A percentile compares a stretch with the other conserved stretches of the same genome.
Evolutionary conservation across 2,888 invertebrate species (phyloP).

Genomic region (Dermolepida albohirtum): DNA sequence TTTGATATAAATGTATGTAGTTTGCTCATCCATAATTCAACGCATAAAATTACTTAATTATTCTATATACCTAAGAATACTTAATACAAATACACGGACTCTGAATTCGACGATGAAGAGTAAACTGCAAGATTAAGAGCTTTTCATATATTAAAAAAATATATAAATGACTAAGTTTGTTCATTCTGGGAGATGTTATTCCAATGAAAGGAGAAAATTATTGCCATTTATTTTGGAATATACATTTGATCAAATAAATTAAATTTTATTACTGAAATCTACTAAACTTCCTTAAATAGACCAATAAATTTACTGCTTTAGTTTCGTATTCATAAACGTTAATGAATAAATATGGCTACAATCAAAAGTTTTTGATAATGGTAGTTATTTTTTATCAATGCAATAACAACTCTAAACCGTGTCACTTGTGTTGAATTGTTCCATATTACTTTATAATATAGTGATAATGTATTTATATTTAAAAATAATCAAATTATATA

Average conservation of each 20-base stretch:
- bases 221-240: not conserved
- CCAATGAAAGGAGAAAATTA: constrained; percentile 10
- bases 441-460: constrained; percentile 14
- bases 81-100: not conserved
- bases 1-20: constrained; percentile 29
- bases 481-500: no score
- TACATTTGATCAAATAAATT: not conserved
- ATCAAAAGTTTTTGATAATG: not conserved
- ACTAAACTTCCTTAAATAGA: no score
- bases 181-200: constrained; percentile 23
- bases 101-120: not conserved
- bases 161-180: constrained; percentile 4
- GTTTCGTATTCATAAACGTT: not conserved
- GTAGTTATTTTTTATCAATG: constrained; percentile 26
- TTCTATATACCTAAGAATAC: constrained; percentile 16
- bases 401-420: constrained; percentile 27
- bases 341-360: not conserved
- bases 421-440: constrained; percentile 14
- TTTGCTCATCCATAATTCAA: constrained; percentile 30
- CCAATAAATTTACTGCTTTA: no score
- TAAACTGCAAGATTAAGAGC: constrained; percentile 16
- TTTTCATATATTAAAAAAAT: constrained; percentile 4
- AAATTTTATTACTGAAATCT: not conserved
- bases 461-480: constrained; percentile 11
- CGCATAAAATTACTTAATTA: constrained; percentile 2